Conservation (phyloP, 2,888 invertebrate genomes). For the Agonopterix heracliana region DNA sequence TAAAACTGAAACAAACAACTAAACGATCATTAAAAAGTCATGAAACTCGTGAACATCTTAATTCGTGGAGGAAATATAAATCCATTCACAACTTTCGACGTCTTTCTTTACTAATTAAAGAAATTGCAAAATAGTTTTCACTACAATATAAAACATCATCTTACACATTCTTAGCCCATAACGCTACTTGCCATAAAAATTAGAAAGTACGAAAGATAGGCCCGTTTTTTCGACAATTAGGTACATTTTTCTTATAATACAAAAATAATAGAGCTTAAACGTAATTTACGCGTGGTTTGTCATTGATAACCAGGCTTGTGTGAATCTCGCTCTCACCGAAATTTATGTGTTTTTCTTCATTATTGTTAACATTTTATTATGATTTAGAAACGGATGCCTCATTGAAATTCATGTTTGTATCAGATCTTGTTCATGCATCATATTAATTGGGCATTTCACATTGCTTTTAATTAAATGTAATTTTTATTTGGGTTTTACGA, state of each 20-base stretch:
- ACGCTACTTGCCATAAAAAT: not conserved
- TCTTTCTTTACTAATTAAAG: too few species aligned
- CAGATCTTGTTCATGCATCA: slow-evolving; percentile 33
- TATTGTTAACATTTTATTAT: slow-evolving; percentile 28
- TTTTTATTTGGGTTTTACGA: slow-evolving; percentile 31
- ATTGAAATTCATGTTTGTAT: slow-evolving; percentile 29
- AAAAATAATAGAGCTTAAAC: not conserved
- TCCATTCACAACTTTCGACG: too few species aligned
- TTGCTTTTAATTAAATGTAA: slow-evolving; percentile 38
- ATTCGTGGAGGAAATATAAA: too few species aligned
- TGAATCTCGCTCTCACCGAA: slow-evolving; percentile 14
- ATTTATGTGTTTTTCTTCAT: slow-evolving; percentile 21
- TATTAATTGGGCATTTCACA: slow-evolving; percentile 41
- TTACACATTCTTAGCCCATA: too few species aligned
- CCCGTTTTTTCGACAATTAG: not conserved
- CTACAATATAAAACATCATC: too few species aligned
- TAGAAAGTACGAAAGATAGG: not conserved
- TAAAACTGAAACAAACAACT: too few species aligned
- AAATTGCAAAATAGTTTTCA: too few species aligned
- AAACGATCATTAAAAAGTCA: too few species aligned
- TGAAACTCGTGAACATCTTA: too few species aligned
- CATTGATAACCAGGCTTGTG: slow-evolving; percentile 13
- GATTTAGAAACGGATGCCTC: slow-evolving; percentile 33
- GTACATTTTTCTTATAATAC: not conserved
- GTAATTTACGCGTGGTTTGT: slow-evolving; percentile 17